Evolutionary conservation across 2,797 vertebrate genomes (phyloP).

Genomic region (Onychomys arenicola): DNA sequence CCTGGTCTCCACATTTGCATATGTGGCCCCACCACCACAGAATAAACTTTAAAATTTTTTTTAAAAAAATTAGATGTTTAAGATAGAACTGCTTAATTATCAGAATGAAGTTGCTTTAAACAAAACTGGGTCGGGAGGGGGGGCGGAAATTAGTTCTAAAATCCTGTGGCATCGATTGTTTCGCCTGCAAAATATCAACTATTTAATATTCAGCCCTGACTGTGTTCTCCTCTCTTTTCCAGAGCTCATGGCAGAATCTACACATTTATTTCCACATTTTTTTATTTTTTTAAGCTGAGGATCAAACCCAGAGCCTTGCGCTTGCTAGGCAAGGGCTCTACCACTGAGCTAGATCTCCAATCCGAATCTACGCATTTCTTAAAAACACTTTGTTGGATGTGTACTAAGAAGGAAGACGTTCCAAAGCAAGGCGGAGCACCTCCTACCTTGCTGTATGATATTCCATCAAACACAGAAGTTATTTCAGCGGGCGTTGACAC

Average conservation of each 20-base stretch:
- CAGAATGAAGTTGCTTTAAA: constrained; percentile 22
- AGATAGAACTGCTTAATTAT: not conserved
- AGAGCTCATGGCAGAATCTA: not conserved
- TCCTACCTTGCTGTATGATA: constrained; percentile 97
- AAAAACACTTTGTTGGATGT: not conserved
- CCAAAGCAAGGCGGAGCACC: not conserved
- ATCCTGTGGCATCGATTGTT: not conserved
- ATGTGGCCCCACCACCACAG: not conserved
- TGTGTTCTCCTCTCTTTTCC: not conserved
- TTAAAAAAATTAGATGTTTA: not conserved
- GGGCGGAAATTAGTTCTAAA: not conserved
- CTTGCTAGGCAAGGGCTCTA: too few relatives aligned
- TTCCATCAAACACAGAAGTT: constrained; percentile 97
- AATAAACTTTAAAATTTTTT: not conserved
- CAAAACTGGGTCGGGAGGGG: not conserved
- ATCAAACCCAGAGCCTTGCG: too few relatives aligned
- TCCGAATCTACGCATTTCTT: not conserved
- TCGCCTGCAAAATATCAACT: not conserved
- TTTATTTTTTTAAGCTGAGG: too few relatives aligned
- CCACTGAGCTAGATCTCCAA: too few relatives aligned
- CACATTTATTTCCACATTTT: too few relatives aligned
- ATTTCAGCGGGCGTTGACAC: constrained; percentile 96
- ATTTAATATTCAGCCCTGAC: not conserved
- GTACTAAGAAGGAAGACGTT: not conserved
- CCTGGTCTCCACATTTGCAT: not conserved